Conservation (phyloP, 2,113 vertebrate species). For the Paradisaea rubra region DNA sequence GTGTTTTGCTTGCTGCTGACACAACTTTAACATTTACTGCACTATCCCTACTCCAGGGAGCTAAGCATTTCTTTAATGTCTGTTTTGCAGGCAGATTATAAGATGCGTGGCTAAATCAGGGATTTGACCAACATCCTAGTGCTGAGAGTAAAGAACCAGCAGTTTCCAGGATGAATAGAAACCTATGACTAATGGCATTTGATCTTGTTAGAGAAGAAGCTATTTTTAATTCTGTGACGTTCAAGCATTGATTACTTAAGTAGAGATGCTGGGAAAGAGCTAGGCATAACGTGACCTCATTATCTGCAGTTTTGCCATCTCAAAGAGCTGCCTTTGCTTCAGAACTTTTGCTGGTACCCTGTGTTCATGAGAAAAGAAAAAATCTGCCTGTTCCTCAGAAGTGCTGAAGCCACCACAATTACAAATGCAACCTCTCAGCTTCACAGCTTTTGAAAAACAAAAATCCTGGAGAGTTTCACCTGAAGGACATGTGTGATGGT, state of each 20-base stretch:
- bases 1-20: background rate
- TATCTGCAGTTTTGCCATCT: background rate
- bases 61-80: background rate
- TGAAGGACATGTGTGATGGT: background rate
- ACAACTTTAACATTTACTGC: background rate
- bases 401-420: background rate
- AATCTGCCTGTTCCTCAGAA: background rate
- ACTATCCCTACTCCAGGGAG: background rate
- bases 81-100: background rate
- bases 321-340: background rate
- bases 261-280: background rate
- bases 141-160: background rate
- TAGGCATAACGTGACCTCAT: background rate
- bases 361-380: background rate
- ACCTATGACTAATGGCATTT: slow-evolving; percentile 36
- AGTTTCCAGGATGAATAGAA: background rate
- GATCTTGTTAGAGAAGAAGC: background rate
- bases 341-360: background rate
- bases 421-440: background rate
- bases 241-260: slow-evolving; percentile 24
- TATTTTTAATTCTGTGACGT: slow-evolving; percentile 52
- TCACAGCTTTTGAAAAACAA: background rate
- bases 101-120: background rate
- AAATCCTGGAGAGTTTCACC: background rate
- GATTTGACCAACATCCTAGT: background rate